Evolutionary conservation across 2,888 invertebrate species (phyloP).

Genomic region (Metalampra italica): DNA sequence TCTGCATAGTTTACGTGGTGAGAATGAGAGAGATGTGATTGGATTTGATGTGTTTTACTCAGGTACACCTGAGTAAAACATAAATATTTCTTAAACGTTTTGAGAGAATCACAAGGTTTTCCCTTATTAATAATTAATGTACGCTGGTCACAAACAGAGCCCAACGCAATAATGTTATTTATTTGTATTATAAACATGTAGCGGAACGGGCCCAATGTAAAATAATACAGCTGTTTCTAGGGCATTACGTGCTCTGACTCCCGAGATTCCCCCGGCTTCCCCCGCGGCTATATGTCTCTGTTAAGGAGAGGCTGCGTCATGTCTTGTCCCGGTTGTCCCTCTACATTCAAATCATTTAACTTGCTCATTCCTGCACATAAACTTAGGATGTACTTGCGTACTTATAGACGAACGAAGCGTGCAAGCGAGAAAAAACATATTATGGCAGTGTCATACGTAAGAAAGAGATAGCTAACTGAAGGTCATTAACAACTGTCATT

Average conservation of each 20-base stretch:
- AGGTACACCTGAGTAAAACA: no score
- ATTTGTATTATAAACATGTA: constrained; percentile 31
- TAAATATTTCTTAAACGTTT: not conserved
- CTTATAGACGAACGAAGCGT: no score
- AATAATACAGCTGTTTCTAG: constrained; percentile 40
- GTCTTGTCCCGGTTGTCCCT: constrained; percentile 19
- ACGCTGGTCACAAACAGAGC: not conserved
- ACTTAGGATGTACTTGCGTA: no score
- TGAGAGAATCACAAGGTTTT: not conserved
- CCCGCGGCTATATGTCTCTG: constrained; percentile 19
- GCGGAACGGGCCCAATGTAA: constrained; percentile 31
- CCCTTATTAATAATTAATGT: not conserved
- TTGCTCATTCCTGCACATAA: constrained; percentile 9
- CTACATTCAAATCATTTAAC: constrained; percentile 30
- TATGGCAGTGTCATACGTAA: no score
- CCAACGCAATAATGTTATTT: constrained; percentile 19
- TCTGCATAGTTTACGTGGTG: no score
- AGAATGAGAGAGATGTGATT: no score
- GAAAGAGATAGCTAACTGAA: no score
- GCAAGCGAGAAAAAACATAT: no score
- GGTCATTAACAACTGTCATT: no score
- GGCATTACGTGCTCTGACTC: constrained; percentile 40
- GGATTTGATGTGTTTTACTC: no score
- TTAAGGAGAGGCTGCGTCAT: constrained; percentile 17
- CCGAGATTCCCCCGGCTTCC: constrained; percentile 9